A percentile compares a stretch with the other conserved stretches of the same genome.
Evolutionary conservation across 2,113 vertebrate genomes (phyloP).

Genomic region (Perognathus longimembris): DNA sequence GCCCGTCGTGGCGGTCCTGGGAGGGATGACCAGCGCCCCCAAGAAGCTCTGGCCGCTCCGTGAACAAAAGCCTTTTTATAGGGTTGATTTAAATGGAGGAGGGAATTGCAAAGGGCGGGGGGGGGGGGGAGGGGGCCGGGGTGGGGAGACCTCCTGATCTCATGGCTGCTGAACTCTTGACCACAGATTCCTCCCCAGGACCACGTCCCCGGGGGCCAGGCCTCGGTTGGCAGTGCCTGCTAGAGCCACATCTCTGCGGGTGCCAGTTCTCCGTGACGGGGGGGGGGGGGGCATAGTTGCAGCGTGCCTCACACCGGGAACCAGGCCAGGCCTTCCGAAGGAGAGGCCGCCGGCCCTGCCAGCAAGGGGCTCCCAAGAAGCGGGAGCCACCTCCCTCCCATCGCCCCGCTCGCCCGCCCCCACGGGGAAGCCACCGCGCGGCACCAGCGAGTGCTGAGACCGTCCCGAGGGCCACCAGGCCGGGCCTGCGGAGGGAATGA

Average conservation of each 20-base stretch:
- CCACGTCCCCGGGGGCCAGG: background rate
- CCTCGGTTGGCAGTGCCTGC: slow-evolving; percentile 46
- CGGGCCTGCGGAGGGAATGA: background rate
- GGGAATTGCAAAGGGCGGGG: slow-evolving; percentile 21
- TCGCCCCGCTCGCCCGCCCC: too few relatives aligned
- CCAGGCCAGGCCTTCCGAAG: slow-evolving; percentile 74
- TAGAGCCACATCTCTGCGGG: background rate
- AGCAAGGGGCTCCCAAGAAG: slow-evolving; percentile 71
- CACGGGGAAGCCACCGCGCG: background rate
- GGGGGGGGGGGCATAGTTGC: slow-evolving; percentile 67
- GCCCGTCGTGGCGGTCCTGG: slow-evolving; percentile 50
- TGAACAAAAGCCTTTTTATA: slow-evolving; percentile 71
- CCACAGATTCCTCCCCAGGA: slow-evolving; percentile 35
- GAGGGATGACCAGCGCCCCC: background rate
- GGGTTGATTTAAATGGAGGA: slow-evolving; percentile 48
- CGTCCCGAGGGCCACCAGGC: too few relatives aligned
- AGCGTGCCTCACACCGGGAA: slow-evolving; percentile 77
- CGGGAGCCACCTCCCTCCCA: slow-evolving; percentile 14
- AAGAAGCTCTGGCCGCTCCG: slow-evolving; percentile 8
- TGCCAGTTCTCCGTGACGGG: slow-evolving; percentile 32
- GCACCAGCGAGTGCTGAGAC: background rate
- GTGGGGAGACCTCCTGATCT: slow-evolving; percentile 19
- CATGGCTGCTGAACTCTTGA: background rate
- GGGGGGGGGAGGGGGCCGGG: background rate
- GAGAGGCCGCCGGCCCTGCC: slow-evolving; percentile 60